Evolutionary conservation across 2,113 vertebrate genomes (phyloP).

Genomic region (Arothron firmamentum): DNA sequence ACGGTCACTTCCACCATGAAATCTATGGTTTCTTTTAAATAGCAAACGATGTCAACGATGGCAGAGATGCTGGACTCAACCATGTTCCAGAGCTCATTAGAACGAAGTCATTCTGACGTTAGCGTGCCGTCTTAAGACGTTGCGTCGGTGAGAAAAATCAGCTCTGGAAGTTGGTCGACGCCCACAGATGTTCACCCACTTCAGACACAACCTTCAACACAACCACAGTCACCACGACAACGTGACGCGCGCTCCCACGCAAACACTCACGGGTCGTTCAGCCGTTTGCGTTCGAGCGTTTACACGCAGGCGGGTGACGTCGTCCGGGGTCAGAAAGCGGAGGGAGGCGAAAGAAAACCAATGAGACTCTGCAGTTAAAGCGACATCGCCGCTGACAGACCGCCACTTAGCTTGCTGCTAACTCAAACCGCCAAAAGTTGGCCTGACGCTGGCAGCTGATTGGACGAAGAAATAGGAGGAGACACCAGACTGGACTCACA

Average conservation of each 20-base stretch:
- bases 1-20: not conserved
- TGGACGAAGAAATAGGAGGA: conserved; percentile 25
- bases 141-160: too few species aligned
- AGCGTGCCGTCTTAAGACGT: too few species aligned
- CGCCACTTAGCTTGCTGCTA: not conserved
- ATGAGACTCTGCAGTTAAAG: conserved; percentile 10
- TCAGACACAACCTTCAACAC: too few species aligned
- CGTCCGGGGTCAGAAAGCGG: conserved; percentile 37
- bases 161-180: conserved; percentile 2
- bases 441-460: conserved; percentile 22
- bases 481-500: conserved; percentile 40
- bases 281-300: conserved; percentile 14
- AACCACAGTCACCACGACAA: too few species aligned
- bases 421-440: conserved; percentile 14
- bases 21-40: too few species aligned
- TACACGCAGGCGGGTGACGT: conserved; percentile 2
- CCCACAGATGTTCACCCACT: not conserved
- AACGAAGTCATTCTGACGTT: too few species aligned
- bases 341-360: conserved; percentile 31
- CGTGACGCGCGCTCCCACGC: not conserved
- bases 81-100: not conserved
- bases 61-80: not conserved
- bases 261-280: conserved; percentile 60
- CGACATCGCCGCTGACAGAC: not conserved
- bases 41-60: not conserved